phyloP scores from a whole-genome alignment of 1,140 invertebrate species.

The Campodea augens region DNA sequence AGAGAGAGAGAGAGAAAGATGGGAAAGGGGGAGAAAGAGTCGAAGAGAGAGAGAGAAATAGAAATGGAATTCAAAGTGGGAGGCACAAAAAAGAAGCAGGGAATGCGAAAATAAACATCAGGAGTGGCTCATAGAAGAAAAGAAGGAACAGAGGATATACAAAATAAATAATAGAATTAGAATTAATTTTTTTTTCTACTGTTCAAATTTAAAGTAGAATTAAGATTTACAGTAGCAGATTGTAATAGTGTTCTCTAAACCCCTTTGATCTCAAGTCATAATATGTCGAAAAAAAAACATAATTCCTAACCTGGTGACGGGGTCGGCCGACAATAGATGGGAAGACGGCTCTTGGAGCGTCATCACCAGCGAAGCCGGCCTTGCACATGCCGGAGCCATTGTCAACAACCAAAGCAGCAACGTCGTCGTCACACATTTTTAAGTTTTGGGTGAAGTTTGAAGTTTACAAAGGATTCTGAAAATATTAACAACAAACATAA shows the following conservation, averaged over 20 bases:
- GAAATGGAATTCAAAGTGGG: too few species aligned
- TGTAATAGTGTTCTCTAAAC: neutral
- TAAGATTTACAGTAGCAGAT: neutral
- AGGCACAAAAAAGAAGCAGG: too few species aligned
- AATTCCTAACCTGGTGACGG: constrained; percentile 25
- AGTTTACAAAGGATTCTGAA: too few species aligned
- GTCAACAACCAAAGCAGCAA: constrained; percentile 38
- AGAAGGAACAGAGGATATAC: neutral
- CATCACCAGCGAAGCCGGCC: constrained; percentile 42
- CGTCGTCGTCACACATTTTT: constrained; percentile 41
- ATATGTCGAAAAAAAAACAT: neutral
- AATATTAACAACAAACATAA: too few species aligned
- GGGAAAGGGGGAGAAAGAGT: too few species aligned
- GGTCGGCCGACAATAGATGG: constrained; percentile 41
- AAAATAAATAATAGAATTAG: neutral
- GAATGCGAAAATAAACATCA: too few species aligned
- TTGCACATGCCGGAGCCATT: constrained; percentile 46
- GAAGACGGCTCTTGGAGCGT: constrained; percentile 42
- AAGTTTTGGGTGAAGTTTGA: neutral
- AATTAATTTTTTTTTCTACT: neutral
- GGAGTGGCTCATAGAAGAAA: neutral
- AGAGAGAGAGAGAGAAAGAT: too few species aligned
- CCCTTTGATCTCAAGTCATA: neutral
- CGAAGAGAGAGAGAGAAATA: too few species aligned
- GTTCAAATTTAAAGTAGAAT: neutral